Base-by-base conservation (phyloP, 2,113 vertebrate species). In the Pionites leucogaster region DNA sequence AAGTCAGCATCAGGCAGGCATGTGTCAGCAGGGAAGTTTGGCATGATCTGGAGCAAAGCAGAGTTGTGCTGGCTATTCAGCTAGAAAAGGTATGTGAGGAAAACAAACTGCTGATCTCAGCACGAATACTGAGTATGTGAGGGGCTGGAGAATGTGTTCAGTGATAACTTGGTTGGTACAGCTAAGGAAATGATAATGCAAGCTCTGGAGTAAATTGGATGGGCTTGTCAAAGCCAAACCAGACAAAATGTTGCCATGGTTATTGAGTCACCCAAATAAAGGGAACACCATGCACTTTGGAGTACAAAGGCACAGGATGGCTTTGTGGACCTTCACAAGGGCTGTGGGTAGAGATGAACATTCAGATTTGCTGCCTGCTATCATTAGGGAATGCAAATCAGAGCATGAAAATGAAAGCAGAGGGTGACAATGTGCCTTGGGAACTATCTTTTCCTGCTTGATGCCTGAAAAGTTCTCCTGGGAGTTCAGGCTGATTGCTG, bases 201-300 rank as follows among this genome's bases (percentile, higher is more conserved):
- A 77, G 76, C 70, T 72, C 69, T 2, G 4, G 67, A 71, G 72
- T 59, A 94, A 97, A 96, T 81, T 90, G 76, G 86, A 88, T 17
- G 29, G 93, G 92, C 86, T 96, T 94, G 95, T 94, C 94, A 96
- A 88, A 94, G 72, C 82, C 93, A 92, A 83, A 79, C 10, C 72
- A 79, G 86, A 92, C 76, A 94, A 96, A 96, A 96, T 69, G 92
- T 93, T 97, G 88, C 90, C 90, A 87, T 96, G 97, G 92, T 93
- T 93, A 95, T 96, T 75, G 88, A 93, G 52, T 67, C 67, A 59
- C 44, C 82, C 80, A 94, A 93, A 94, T 90, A 93, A 87, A 84
- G 81, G 84, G 90, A 92, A 53, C 42, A 86, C 29, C 2, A 4
- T n/a, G 93, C 83, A 27, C 82, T 77, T 31, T 86, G 47, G 74